These are phyloP conservation scores for Muscicapa comitata DNA, from an alignment of 2,797 vertebrate species.

Conservation along the genomic window DNA sequence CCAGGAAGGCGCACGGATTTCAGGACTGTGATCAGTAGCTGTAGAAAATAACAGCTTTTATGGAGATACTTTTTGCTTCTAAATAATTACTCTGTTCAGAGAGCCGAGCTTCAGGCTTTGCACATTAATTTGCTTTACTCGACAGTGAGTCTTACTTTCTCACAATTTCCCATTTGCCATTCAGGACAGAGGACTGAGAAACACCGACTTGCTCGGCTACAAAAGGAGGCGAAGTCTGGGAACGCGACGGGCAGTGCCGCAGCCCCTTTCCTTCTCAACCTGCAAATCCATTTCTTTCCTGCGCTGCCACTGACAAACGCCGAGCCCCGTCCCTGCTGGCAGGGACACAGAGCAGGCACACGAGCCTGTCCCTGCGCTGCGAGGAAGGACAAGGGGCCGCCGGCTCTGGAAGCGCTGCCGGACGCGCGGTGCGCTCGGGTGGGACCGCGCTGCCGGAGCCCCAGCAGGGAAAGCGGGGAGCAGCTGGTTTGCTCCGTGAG, in stretches of 20 bases:
- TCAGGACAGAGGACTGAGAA: background rate
- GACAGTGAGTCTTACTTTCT: background rate
- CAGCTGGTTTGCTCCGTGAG: accelerated
- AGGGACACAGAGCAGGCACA: background rate
- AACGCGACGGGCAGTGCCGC: background rate
- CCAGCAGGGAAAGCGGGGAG: background rate
- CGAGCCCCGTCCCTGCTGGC: background rate
- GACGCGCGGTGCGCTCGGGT: background rate
- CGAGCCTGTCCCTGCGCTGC: background rate
- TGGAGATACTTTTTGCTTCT: background rate
- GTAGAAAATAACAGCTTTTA: background rate
- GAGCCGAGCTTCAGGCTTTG: background rate
- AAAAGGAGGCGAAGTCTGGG: background rate
- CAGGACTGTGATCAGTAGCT: background rate
- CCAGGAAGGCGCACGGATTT: background rate
- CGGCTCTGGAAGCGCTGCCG: background rate
- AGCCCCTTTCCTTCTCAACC: background rate
- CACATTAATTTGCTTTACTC: background rate
- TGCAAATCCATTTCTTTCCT: background rate
- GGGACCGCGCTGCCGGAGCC: background rate
- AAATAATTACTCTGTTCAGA: background rate
- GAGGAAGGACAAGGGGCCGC: background rate
- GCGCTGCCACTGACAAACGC: accelerated
- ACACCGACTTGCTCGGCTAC: background rate
- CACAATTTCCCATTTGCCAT: background rate